These are phyloP conservation scores for Listrodromus nycthemerus DNA, from an alignment of 2,888 invertebrate genomes.

Conservation along the genomic window DNA sequence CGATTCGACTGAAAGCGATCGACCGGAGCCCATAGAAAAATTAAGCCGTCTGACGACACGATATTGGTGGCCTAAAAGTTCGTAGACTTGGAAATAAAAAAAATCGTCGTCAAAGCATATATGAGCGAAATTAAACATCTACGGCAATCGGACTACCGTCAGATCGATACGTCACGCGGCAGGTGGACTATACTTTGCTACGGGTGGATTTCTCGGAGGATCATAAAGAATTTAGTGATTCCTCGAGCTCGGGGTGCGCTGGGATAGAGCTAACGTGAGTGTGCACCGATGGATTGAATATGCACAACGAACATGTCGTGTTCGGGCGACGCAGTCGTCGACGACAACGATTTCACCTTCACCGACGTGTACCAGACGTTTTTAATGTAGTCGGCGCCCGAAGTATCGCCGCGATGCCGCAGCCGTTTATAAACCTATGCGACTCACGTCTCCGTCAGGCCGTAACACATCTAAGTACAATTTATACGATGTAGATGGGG, in stretches of 20 bases:
- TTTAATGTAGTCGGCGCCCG: slow-evolving; percentile 78
- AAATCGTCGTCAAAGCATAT: too few species aligned
- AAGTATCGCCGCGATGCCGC: slow-evolving; percentile 70
- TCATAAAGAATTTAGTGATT: slow-evolving; percentile 32
- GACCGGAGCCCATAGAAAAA: too few species aligned
- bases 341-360: slow-evolving; percentile 45
- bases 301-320: neutral
- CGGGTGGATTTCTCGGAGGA: neutral
- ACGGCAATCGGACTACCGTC: neutral
- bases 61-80: too few species aligned
- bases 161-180: neutral
- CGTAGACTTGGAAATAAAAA: too few species aligned
- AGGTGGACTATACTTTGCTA: slow-evolving; percentile 15
- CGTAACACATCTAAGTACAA: slow-evolving; percentile 62
- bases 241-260: slow-evolving; percentile 11
- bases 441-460: slow-evolving; percentile 61
- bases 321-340: slow-evolving; percentile 45
- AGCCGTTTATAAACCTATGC: slow-evolving; percentile 54
- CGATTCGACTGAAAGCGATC: too few species aligned
- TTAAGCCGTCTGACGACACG: too few species aligned
- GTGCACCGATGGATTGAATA: neutral
- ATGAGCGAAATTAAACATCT: neutral
- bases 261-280: neutral
- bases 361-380: slow-evolving; percentile 66
- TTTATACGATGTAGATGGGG: slow-evolving; percentile 66